Base-by-base conservation (phyloP, 2,113 vertebrate genomes). In the Vanacampus margaritifer region DNA sequence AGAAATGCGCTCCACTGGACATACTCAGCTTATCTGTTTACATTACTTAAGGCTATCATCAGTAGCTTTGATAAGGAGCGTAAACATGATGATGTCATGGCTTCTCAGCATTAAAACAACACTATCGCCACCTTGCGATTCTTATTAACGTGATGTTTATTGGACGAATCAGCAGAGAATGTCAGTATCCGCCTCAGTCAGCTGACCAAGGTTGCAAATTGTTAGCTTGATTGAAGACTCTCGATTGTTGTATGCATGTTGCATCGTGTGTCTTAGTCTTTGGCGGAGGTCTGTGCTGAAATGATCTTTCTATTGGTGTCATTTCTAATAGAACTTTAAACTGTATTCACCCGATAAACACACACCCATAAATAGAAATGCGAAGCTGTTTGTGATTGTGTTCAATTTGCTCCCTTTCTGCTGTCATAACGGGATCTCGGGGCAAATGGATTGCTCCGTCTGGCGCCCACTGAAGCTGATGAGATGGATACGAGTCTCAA, bases 341-440 rank as follows among this genome's bases (percentile, higher is more conserved):
- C 21, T 37, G 57, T 59, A 59, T 59, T 21, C 32, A 36, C 32
- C 19, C 11, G 10, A 24, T 57, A 19, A 26, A 41, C 37, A 45
- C 19, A 35, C 32, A 72, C 26, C 17, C 24, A 39, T 53, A 67
- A 26, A 63, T 19, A 10, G 3, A 58, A 57, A 67, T 28, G 13
- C 19, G 48, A 32, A 75, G 66, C 68, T 68, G 41, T 67, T 79
- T 84, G 71, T 57, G 57, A 60, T 16, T 72, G 56, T 73, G 72
- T 82, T 78, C 74, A 79, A 71, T 84, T 77, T 82, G 63, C 70
- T 65, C 79, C 46, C 67, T 78, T 75, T 79, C 74, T 63, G 28
- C 72, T 75, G 80, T 84, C 82, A 86, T 84, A 87, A 86, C 84
- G 78, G 85, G 79, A 87, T 88, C 69, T 87, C 21, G 24, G 82